Evolutionary conservation across 1,140 invertebrate species (phyloP).

Genomic region (Neomicropteryx cornuta): DNA sequence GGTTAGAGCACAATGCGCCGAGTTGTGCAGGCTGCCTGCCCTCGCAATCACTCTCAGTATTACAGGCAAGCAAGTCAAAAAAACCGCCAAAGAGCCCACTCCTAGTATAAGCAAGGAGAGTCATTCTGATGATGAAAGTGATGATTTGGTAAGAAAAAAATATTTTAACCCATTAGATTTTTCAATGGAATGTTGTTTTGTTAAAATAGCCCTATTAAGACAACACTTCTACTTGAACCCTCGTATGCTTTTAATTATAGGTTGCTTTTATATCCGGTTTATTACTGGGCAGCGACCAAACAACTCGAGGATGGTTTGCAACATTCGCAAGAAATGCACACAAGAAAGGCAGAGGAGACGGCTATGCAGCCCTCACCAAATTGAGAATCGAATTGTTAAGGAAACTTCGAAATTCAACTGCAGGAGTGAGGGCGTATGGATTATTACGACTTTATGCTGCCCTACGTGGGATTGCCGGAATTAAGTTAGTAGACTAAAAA

Average conservation of each 20-base stretch:
- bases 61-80: too few relatives aligned
- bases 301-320: constrained; percentile 84
- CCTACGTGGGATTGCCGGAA: constrained; percentile 79
- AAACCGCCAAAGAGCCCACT: too few relatives aligned
- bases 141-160: too few relatives aligned
- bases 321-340: constrained; percentile 84
- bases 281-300: constrained; percentile 81
- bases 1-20: constrained; percentile 75
- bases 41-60: constrained; percentile 73
- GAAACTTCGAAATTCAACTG: constrained; percentile 35
- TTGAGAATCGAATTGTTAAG: constrained; percentile 71
- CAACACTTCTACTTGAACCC: constrained; percentile 9
- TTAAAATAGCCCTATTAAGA: too few relatives aligned
- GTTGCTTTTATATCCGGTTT: constrained; percentile 86
- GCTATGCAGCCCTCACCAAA: constrained; percentile 55
- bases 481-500: constrained; percentile 59
- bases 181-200: too few relatives aligned
- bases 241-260: constrained; percentile 22
- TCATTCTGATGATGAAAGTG: too few relatives aligned
- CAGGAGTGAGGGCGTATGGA: constrained; percentile 32
- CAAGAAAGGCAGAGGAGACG: constrained; percentile 69
- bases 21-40: constrained; percentile 81
- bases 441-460: constrained; percentile 74
- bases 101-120: too few relatives aligned
- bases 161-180: too few relatives aligned